Evolutionary conservation across 2,113 vertebrate genomes (phyloP).

Genomic region (Dromas ardeola): DNA sequence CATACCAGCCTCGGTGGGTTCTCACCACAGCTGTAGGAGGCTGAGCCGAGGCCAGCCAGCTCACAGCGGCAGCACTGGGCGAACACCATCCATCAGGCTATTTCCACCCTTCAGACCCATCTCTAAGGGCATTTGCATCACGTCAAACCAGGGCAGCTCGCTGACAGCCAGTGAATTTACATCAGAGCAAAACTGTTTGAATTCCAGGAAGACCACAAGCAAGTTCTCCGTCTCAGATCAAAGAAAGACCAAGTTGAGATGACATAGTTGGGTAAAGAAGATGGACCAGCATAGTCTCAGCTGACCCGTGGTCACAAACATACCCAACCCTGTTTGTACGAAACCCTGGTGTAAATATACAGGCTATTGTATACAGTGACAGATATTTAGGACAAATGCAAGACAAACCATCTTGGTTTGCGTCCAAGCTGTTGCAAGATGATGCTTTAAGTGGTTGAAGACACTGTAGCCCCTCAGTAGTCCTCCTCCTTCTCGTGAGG

Average conservation of each 20-base stretch:
- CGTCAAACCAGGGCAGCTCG: background rate
- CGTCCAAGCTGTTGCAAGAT: background rate
- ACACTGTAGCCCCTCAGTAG: background rate
- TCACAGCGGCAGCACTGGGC: background rate
- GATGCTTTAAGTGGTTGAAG: background rate
- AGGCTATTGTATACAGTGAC: accelerated
- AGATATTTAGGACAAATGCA: background rate
- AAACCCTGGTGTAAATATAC: background rate
- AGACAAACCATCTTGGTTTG: background rate
- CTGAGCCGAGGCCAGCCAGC: background rate
- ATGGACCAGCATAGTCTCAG: background rate
- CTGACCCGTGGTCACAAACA: background rate
- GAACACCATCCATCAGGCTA: background rate
- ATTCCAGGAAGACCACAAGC: background rate
- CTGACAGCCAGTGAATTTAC: background rate
- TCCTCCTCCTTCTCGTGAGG: background rate
- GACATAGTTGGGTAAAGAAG: accelerated
- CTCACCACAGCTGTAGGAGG: background rate
- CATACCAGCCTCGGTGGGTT: accelerated
- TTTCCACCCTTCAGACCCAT: background rate
- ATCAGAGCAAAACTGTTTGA: background rate
- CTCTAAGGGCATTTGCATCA: background rate
- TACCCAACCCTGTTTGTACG: background rate
- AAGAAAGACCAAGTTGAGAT: background rate
- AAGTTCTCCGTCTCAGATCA: background rate